A percentile compares a stretch with the other conserved stretches of the same genome.
Evolutionary conservation across 1,140 invertebrate species (phyloP).

Genomic region (Brevipalpus yothersi): DNA sequence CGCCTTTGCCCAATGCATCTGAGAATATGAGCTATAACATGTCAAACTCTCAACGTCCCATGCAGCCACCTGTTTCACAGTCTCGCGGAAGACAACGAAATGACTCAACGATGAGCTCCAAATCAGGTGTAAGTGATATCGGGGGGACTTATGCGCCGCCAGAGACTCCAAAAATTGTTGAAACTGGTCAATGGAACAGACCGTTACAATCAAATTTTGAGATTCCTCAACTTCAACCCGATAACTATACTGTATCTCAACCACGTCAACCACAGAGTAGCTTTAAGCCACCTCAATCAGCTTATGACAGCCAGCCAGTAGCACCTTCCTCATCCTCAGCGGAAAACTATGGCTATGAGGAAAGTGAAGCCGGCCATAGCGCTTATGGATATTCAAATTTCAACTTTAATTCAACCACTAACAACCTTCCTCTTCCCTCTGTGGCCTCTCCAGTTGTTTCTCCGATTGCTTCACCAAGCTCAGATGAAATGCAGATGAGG

Average conservation of each 20-base stretch:
- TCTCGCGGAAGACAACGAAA: not conserved
- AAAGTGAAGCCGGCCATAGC: not conserved
- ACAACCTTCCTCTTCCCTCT: not conserved
- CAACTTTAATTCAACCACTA: conserved; percentile 1
- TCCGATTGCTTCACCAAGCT: not conserved
- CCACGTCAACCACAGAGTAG: not conserved
- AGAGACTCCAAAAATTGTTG: not conserved
- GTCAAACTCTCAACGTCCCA: too few species aligned
- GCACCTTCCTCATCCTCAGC: not conserved
- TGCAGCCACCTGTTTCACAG: too few species aligned
- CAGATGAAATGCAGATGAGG: not conserved
- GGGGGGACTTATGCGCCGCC: not conserved
- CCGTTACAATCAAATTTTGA: too few species aligned
- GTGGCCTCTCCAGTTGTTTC: not conserved
- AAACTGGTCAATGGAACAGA: not conserved
- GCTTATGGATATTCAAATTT: not conserved
- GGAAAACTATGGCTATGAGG: not conserved
- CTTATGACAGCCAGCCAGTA: not conserved
- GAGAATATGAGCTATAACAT: too few species aligned
- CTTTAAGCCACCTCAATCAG: not conserved
- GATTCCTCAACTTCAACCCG: not conserved
- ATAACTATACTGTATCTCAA: too few species aligned
- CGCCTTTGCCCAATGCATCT: too few species aligned
- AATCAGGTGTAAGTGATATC: not conserved
- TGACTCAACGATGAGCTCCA: not conserved